phyloP scores from a whole-genome alignment of 2,113 vertebrate species.

The Cololabis saira region DNA sequence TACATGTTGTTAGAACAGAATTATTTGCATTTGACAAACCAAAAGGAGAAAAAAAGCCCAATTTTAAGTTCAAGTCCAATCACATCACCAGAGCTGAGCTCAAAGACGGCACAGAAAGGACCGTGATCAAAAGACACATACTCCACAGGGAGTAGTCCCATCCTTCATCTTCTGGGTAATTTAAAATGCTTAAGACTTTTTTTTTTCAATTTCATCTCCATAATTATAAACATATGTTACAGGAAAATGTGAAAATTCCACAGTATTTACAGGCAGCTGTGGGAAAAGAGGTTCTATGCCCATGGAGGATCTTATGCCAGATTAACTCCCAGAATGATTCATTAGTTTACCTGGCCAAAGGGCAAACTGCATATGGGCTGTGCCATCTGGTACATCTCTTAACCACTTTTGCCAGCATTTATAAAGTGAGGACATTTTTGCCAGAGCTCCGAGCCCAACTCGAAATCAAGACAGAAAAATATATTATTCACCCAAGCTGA shows the following conservation, averaged over 20 bases:
- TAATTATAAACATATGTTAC: constrained; percentile 50
- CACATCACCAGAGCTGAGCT: background rate
- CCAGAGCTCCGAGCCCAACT: constrained; percentile 51
- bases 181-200: constrained; percentile 18
- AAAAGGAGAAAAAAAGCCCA: background rate
- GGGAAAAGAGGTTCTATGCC: constrained; percentile 55
- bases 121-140: background rate
- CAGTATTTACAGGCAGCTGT: constrained; percentile 50
- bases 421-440: constrained; percentile 55
- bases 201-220: constrained; percentile 5
- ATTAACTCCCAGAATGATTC: constrained; percentile 76
- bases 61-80: background rate
- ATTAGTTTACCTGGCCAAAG: constrained; percentile 82
- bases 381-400: constrained; percentile 74
- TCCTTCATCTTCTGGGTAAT: constrained; percentile 5
- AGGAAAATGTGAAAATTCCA: constrained; percentile 32
- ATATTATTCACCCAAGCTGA: constrained; percentile 41
- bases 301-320: constrained; percentile 64
- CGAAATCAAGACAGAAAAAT: constrained; percentile 38
- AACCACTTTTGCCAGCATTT: constrained; percentile 66
- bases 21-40: background rate
- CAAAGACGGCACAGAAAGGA: background rate
- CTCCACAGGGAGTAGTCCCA: background rate
- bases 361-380: constrained; percentile 73
- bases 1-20: background rate